A percentile compares a stretch with the other conserved stretches of the same genome.
These are phyloP conservation scores for Chloebia gouldiae DNA, from an alignment of 2,113 vertebrate genomes.

Conservation along the genomic window DNA sequence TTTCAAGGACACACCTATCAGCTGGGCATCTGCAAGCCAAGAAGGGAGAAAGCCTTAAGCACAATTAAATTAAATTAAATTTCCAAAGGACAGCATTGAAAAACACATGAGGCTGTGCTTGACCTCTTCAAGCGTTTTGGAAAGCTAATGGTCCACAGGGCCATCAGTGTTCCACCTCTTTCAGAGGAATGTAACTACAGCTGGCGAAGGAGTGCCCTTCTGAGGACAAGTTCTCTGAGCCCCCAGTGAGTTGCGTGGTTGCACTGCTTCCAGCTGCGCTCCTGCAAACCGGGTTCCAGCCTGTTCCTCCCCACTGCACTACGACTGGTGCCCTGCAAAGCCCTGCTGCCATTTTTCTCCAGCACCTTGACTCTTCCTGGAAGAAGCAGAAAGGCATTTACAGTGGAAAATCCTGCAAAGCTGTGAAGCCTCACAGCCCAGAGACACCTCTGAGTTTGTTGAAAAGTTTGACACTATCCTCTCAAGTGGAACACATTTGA, in stretches of 20 bases:
- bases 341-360: not conserved
- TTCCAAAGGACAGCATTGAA: not conserved
- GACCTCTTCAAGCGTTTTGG: not conserved
- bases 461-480: not conserved
- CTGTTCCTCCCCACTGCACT: not conserved
- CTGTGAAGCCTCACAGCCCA: not conserved
- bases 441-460: not conserved
- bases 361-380: not conserved
- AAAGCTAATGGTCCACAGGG: not conserved
- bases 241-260: rapidly evolving
- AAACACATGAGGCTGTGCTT: rapidly evolving
- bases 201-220: rapidly evolving
- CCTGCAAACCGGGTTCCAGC: not conserved
- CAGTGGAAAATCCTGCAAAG: not conserved
- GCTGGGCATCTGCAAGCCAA: not conserved
- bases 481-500: not conserved
- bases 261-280: not conserved
- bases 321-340: not conserved
- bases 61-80: not conserved
- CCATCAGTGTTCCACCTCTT: not conserved
- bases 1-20: not conserved
- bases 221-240: not conserved
- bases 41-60: not conserved
- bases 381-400: not conserved
- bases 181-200: not conserved